phyloP scores from a whole-genome alignment of 1,140 invertebrate species.

The Pogonus chalceus region DNA sequence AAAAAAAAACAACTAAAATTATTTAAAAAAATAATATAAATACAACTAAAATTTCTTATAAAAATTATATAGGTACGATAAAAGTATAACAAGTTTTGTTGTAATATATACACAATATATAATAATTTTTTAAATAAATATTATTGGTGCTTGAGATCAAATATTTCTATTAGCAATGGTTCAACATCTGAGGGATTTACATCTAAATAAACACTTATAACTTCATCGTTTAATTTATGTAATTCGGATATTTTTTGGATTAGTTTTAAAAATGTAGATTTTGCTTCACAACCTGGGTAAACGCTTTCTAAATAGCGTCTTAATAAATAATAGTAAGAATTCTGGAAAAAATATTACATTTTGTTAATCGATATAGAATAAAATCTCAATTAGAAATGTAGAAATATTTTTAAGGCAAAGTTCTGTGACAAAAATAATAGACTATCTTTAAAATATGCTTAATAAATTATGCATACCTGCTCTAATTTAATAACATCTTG shows the following conservation, averaged over 20 bases:
- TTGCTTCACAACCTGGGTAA: slow-evolving; percentile 73
- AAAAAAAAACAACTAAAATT: too few species aligned
- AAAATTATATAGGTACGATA: too few species aligned
- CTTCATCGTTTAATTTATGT: slow-evolving; percentile 72
- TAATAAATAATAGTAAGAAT: slow-evolving; percentile 82
- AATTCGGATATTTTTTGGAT: slow-evolving; percentile 82
- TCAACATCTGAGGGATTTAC: slow-evolving; percentile 83
- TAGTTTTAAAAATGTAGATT: slow-evolving; percentile 72
- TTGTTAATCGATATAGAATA: too few species aligned
- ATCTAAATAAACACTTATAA: slow-evolving; percentile 79
- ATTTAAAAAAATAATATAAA: too few species aligned
- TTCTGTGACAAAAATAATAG: not conserved
- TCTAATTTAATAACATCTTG: slow-evolving; percentile 76
- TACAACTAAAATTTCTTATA: too few species aligned
- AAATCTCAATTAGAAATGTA: slow-evolving; percentile 2
- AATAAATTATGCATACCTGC: slow-evolving; percentile 47
- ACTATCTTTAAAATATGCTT: not conserved
- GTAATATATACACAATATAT: too few species aligned
- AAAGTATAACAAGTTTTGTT: too few species aligned
- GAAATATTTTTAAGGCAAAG: not conserved
- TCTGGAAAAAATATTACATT: slow-evolving; percentile 43
- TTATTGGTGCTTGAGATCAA: slow-evolving; percentile 62
- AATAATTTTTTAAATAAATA: too few species aligned
- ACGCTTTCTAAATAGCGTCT: slow-evolving; percentile 75
- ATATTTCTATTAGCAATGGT: slow-evolving; percentile 85